Base-by-base conservation (phyloP, 1,140 invertebrate genomes). In the Archivesica marissinica region DNA sequence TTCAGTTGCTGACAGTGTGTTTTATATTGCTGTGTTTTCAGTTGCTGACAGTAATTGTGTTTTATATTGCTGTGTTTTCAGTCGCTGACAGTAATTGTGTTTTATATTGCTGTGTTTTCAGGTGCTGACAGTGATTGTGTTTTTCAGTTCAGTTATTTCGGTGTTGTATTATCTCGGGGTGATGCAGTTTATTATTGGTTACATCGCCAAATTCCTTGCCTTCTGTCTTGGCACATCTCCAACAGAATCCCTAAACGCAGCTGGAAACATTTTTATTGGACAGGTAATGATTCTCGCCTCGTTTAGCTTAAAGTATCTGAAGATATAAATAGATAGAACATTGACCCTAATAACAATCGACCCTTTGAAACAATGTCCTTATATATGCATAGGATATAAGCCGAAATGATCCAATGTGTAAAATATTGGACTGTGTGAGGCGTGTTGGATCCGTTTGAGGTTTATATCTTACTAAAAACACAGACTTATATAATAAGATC, bases 241-340 rank as follows among this genome's bases (percentile, higher is more conserved):
- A 25, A 88, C 87, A 2, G 91, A 93, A 72, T 92, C 92, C 13
- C 61, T 93, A 0, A 92, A 90, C 52, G 92, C 92, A 23, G 90
- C 92, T 23, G 91, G 87, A 9, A 93, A 93, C 70, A 93, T 93
- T 11, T 93, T 93, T 68, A 88, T 93, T 35, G 92, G 92, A 56
- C 89, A 90, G 86, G 92, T 92, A 87, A 68, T n/a, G n/a, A n/a
- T n/a, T n/a, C n/a, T n/a, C n/a, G n/a, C n/a, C n/a, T n/a, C n/a
- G n/a, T n/a, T n/a, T n/a, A n/a, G n/a, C n/a, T n/a, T n/a, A n/a
- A n/a, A n/a, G n/a, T n/a, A n/a, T n/a, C n/a, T n/a, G n/a, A n/a
- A n/a, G n/a, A n/a, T n/a, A n/a, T n/a, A n/a, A n/a, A n/a, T n/a
- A n/a, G n/a, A n/a, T n/a, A n/a, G n/a, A n/a, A n/a, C n/a, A n/a